Base-by-base conservation (phyloP, 2,113 vertebrate species). In the Lepus americanus region DNA sequence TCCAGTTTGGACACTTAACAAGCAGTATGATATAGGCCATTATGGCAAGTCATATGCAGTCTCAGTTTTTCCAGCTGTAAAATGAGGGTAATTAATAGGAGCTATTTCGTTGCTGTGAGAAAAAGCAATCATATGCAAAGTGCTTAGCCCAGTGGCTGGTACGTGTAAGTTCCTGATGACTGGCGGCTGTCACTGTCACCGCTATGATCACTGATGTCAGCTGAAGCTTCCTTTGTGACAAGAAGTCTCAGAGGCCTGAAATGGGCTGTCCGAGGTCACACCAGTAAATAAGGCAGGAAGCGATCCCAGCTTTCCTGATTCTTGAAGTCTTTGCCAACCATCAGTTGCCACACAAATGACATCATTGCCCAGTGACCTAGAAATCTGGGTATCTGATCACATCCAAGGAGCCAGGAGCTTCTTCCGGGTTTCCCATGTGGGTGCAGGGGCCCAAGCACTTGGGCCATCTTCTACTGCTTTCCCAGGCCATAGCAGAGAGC, bases 291-390 rank as follows among this genome's bases (percentile, higher is more conserved):
- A 92, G 17, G 86, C 63, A 87, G 67, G 51, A 51, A 93, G 82
- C 36, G 81, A 83, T 55, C 81, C 84, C 66, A 93, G 81, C 83
- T 88, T 95, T 94, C 84, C 78, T 80, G 63, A 96, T 86, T 90
- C 86, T 55, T 59, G n/a, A 93, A 83, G 51, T 19, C 44, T 81
- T 51, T 94, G 82, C 76, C 77, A 95, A 22, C 22, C 20, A 49
- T 79, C 29, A 66, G 63, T 51, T 80, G 74, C 39, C 61, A 66
- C 49, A 88, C 53, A 92, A 88, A 95, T 9, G 1, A 80, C 23
- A 23, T 39, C 73, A 84, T 22, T 78, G 77, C 78, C 88, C 90
- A 89, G 19, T 51, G 59, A 92, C 94, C 92, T 90, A 85, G 61
- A 94, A 97, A 78, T 94, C 64, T 77, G 82, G 66, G 33, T 92